Evolutionary conservation across 2,888 invertebrate genomes (phyloP).

Genomic region (Escarpia spicata): DNA sequence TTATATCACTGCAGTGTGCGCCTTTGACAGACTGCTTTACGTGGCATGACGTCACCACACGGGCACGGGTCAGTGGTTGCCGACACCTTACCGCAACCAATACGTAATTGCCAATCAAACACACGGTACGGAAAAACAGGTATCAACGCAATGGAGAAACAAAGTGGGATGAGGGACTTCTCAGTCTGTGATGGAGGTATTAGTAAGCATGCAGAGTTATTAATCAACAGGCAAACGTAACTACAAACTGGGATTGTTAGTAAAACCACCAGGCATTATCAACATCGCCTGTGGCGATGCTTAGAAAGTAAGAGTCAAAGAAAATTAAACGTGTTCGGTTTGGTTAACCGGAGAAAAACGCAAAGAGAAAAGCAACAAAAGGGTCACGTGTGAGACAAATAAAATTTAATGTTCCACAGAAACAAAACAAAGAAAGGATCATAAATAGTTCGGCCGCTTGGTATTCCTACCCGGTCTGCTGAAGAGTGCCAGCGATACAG

Average conservation of each 20-base stretch:
- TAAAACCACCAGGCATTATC: background rate
- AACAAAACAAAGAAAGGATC: conserved; percentile 33
- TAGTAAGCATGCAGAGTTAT: background rate
- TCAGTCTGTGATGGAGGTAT: background rate
- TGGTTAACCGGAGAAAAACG: background rate
- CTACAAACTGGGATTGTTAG: conserved; percentile 16
- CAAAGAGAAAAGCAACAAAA: conserved; percentile 35
- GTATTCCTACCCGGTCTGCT: background rate
- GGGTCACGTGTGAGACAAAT: conserved; percentile 34
- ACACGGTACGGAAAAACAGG: background rate
- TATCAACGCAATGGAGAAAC: background rate
- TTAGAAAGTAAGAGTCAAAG: background rate
- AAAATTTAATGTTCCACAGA: conserved; percentile 36
- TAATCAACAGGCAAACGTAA: conserved; percentile 16
- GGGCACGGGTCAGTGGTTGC: background rate
- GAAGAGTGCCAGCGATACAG: no score
- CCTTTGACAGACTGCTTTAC: background rate
- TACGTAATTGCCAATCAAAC: background rate
- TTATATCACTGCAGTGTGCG: background rate
- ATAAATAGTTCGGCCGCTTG: conserved; percentile 4
- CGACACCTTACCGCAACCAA: background rate
- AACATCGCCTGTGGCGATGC: background rate
- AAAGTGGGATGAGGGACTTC: background rate
- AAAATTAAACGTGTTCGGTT: background rate
- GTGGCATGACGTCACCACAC: background rate